A percentile compares a stretch with the other conserved stretches of the same genome.
These are phyloP conservation scores for Danio albolineatus DNA, from an alignment of 2,797 vertebrate genomes.

Conservation along the genomic window DNA sequence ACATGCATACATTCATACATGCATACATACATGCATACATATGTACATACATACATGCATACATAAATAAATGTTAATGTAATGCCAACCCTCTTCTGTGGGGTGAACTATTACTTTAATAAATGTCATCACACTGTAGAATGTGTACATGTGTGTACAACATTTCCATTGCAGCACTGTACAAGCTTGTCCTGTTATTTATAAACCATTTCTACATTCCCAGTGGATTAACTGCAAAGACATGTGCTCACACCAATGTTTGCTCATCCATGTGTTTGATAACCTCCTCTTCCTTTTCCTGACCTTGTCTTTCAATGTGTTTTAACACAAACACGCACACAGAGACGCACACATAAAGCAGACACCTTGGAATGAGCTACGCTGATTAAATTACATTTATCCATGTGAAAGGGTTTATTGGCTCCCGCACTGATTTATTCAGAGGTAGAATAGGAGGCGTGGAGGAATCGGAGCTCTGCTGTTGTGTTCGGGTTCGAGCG, in stretches of 20 bases:
- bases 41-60: no score
- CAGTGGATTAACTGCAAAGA: conserved; percentile 9
- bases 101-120: no score
- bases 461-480: neutral
- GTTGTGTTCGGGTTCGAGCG: conserved; percentile 16
- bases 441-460: neutral
- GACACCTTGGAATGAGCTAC: conserved; percentile 37
- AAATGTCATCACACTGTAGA: no score
- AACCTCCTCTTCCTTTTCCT: conserved; percentile 29
- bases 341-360: neutral
- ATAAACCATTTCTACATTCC: neutral
- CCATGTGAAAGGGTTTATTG: conserved; percentile 44
- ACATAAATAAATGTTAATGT: no score
- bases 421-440: conserved; percentile 39
- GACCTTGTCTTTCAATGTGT: conserved; percentile 5
- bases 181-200: neutral
- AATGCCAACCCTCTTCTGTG: no score
- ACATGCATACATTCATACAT: no score
- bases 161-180: neutral
- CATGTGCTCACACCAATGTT: neutral
- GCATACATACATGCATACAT: no score
- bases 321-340: neutral
- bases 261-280: conserved; percentile 36
- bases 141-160: neutral
- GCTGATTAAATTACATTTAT: conserved; percentile 52